Conservation (phyloP, 2,888 invertebrate genomes). For the Pachymerium ferrugineum region DNA sequence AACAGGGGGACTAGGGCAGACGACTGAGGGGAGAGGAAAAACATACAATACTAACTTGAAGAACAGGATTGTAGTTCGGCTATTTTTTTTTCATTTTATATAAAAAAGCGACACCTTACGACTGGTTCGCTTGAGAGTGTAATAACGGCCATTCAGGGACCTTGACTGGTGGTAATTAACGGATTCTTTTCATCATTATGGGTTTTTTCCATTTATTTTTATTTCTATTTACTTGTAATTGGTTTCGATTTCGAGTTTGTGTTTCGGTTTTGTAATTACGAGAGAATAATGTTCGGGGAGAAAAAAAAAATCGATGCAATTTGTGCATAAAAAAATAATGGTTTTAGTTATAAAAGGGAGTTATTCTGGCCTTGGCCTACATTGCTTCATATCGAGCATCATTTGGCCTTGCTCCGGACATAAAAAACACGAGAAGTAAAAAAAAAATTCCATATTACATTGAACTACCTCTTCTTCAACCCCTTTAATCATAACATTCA, state of each 20-base stretch:
- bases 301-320: not conserved
- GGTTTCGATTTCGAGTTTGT: not conserved
- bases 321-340: not conserved
- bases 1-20: not conserved
- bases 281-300: not conserved
- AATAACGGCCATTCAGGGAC: no score
- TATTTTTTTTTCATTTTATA: no score
- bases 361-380: constrained; percentile 24
- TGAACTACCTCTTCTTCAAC: constrained; percentile 5
- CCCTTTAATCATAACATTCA: not conserved
- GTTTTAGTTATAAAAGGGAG: constrained; percentile 23
- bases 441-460: constrained; percentile 5
- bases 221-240: not conserved
- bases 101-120: no score
- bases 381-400: constrained; percentile 25
- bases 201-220: no score
- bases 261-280: not conserved
- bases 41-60: not conserved
- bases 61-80: no score
- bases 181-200: no score
- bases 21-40: not conserved
- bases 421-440: no score
- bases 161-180: no score
- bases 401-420: constrained; percentile 23
- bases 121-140: no score